Percentiles rank a stretch among this genome's conserved stretches.
These are phyloP conservation scores for Felis catus DNA, from an alignment of 2,113 vertebrate genomes.

Conservation along the genomic window F.catus_Fca126_mat1.0 CM031419.1:119530001-119530500, in stretches of 20 bases:
- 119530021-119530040: neutral
- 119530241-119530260: neutral
- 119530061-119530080: neutral
- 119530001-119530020: neutral
- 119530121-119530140: neutral
- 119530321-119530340: neutral
- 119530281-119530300: no score
- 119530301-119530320: neutral
- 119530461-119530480: neutral
- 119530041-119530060: neutral
- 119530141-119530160: neutral
- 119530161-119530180: neutral
- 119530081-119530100: neutral
- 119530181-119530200: neutral
- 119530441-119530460: neutral
- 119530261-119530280: rapidly evolving
- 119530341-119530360: rapidly evolving
- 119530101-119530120: neutral
- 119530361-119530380: neutral
- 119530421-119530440: neutral
- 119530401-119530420: neutral
- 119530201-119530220: neutral
- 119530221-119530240: neutral
- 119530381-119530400: neutral
- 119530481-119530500: neutral